These are phyloP conservation scores for Urosaurus nigricauda DNA, from an alignment of 2,797 vertebrate genomes.

Conservation along the genomic window DNA sequence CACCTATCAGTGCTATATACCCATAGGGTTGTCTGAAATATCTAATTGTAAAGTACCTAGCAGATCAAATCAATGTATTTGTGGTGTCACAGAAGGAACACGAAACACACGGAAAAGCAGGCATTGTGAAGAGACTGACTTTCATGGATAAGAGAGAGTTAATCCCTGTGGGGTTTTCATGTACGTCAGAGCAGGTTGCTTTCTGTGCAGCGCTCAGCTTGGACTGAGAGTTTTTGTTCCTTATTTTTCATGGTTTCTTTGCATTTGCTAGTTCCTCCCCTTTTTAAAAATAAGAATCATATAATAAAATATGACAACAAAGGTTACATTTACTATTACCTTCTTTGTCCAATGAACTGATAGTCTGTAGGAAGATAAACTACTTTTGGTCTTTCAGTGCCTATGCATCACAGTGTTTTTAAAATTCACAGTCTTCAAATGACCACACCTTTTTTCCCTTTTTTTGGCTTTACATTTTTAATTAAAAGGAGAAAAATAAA, in stretches of 20 bases:
- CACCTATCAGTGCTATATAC: neutral
- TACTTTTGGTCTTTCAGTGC: neutral
- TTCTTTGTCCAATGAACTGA: neutral
- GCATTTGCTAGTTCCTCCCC: slow-evolving; percentile 55
- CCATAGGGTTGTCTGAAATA: slow-evolving; percentile 35
- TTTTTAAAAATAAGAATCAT: slow-evolving; percentile 54
- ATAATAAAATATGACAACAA: slow-evolving; percentile 58
- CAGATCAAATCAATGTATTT: slow-evolving; percentile 58
- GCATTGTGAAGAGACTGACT: slow-evolving; percentile 48
- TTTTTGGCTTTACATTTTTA: neutral
- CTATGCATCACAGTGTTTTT: slow-evolving; percentile 16
- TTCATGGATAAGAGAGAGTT: slow-evolving; percentile 76
- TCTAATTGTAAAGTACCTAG: slow-evolving; percentile 36
- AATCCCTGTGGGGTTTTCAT: slow-evolving; percentile 75
- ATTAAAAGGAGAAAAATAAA: neutral
- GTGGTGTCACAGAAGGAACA: slow-evolving; percentile 32
- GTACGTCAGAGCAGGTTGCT: slow-evolving; percentile 77
- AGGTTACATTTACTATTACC: slow-evolving; percentile 29
- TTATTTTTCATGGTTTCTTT: slow-evolving; percentile 77
- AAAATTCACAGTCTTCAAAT: slow-evolving; percentile 53
- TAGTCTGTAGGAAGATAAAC: slow-evolving; percentile 20
- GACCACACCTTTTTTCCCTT: neutral
- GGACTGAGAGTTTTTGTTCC: slow-evolving; percentile 79
- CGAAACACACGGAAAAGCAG: slow-evolving; percentile 52
- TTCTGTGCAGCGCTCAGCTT: slow-evolving; percentile 76